Conservation (phyloP, 2,888 invertebrate species). For the Geophilus truncorum region DNA sequence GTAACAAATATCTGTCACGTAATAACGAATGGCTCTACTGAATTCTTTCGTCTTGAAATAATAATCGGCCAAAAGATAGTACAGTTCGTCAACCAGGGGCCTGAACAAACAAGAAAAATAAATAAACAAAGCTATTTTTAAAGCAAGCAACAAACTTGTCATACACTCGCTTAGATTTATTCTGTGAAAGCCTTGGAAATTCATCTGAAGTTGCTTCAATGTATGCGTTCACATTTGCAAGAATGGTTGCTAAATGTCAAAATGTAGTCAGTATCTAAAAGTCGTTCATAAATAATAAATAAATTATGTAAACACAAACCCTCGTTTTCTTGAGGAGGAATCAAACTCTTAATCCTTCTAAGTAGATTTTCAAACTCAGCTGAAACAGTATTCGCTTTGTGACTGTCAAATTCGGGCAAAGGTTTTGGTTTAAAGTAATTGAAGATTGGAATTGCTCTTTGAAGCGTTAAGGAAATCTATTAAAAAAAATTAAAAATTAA, state of each 20-base stretch:
- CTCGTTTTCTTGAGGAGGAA: neutral
- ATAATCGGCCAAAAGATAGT: conserved; percentile 86
- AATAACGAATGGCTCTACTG: conserved; percentile 69
- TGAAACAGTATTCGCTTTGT: conserved; percentile 68
- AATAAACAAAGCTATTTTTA: neutral
- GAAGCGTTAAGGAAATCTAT: conserved; percentile 48
- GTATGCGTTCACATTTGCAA: conserved; percentile 48
- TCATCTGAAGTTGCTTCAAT: conserved; percentile 60
- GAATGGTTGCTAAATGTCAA: conserved; percentile 28
- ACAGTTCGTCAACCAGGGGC: conserved; percentile 58
- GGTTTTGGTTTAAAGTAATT: conserved; percentile 73
- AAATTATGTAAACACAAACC: neutral
- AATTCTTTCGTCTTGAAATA: conserved; percentile 82
- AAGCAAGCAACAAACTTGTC: neutral
- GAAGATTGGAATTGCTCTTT: conserved; percentile 51
- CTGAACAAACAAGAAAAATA: conserved; percentile 39
- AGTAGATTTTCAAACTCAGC: conserved; percentile 58
- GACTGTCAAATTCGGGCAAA: conserved; percentile 74
- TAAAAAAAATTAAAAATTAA: too few species aligned
- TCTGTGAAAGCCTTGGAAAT: conserved; percentile 49
- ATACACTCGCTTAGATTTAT: neutral
- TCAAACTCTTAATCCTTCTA: conserved; percentile 42
- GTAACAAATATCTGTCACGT: conserved; percentile 73
- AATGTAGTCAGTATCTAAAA: too few species aligned
- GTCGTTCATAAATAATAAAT: neutral